Evolutionary conservation across 2,888 invertebrate species (phyloP).

Genomic region (Rotaria socialis): DNA sequence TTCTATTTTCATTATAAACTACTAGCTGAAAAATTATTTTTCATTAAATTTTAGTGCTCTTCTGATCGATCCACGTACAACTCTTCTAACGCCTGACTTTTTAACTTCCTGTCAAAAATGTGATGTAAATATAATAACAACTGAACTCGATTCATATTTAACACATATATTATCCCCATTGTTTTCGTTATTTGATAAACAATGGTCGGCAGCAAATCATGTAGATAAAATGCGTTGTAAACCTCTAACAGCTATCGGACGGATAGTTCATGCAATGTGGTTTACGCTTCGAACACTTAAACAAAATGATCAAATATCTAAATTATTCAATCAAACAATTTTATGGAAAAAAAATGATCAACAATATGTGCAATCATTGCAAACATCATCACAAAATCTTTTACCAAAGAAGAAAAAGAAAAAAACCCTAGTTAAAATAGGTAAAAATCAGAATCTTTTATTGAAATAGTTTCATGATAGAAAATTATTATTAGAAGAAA

Average conservation of each 20-base stretch:
- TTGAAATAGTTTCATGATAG: too few species aligned
- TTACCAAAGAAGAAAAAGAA: conserved; percentile 16
- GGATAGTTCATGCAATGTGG: not conserved
- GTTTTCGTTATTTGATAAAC: not conserved
- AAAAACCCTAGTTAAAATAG: not conserved
- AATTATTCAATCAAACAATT: not conserved
- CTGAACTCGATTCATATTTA: not conserved
- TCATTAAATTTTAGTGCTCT: not conserved
- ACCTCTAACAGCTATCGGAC: not conserved
- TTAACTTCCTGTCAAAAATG: not conserved
- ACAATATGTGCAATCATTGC: not conserved
- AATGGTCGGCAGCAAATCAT: not conserved
- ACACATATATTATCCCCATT: not conserved
- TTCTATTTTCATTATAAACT: too few species aligned
- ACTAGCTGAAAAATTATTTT: too few species aligned
- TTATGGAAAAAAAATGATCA: conserved; percentile 17
- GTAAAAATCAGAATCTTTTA: not conserved
- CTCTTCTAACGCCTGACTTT: not conserved
- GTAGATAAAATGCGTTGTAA: not conserved
- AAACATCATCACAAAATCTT: not conserved
- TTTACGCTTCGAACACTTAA: conserved; percentile 16
- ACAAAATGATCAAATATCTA: not conserved
- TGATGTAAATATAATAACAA: not conserved
- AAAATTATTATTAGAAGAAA: too few species aligned
- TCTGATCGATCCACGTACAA: conserved; percentile 25